phyloP scores from a whole-genome alignment of 64 coral and sea anemone genomes.

The Dendrophyllia cribrosa region DNA sequence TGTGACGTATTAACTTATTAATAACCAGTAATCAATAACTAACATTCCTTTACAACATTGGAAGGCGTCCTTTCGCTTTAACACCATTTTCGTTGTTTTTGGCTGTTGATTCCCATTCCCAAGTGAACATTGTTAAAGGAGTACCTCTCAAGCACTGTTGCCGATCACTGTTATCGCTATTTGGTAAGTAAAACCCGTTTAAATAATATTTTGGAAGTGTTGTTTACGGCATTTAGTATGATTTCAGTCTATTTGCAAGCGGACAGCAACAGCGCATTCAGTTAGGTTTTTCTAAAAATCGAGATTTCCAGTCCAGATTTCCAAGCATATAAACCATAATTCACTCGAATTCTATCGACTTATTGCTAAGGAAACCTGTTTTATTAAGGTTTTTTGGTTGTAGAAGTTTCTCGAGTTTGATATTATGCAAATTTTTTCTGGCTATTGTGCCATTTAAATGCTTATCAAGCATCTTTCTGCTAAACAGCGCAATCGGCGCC shows the following conservation, averaged over 20 bases:
- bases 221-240: constrained; percentile 2
- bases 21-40: constrained; percentile 10
- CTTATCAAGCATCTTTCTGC: background rate
- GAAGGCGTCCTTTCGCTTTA: background rate
- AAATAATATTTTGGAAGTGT: background rate
- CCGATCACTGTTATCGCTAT: background rate
- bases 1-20: constrained; percentile 22
- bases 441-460: background rate
- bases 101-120: background rate
- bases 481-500: background rate
- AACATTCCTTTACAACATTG: constrained; percentile 1
- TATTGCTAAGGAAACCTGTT: background rate
- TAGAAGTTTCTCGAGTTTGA: background rate
- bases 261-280: background rate
- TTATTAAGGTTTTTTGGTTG: background rate
- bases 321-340: background rate
- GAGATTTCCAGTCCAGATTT: background rate
- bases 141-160: background rate
- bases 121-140: background rate
- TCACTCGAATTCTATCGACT: background rate
- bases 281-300: background rate
- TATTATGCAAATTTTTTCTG: constrained; percentile 4
- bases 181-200: background rate
- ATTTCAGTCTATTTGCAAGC: background rate
- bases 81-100: background rate